These are phyloP conservation scores for Halcyon malimbica DNA, from an alignment of 2,113 vertebrate species.

Conservation along the genomic window DNA sequence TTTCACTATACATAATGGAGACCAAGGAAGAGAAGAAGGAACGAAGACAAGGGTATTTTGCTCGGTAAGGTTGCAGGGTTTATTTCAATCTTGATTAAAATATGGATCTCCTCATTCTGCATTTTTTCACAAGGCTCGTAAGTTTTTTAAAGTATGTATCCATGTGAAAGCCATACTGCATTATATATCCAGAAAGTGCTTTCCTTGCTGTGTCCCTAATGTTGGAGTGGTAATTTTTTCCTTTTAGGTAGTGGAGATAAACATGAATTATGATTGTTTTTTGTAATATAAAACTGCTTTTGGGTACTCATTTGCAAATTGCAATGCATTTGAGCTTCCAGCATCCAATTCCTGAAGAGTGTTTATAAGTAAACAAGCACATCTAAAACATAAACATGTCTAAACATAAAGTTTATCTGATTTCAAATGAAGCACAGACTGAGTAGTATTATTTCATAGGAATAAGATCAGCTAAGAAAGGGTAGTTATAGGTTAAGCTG, in stretches of 20 bases:
- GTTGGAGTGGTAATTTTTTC: background rate
- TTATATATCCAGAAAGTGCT: background rate
- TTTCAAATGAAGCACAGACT: background rate
- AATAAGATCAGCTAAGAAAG: background rate
- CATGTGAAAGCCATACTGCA: background rate
- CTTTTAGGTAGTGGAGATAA: background rate
- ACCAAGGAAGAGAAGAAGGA: conserved; percentile 85
- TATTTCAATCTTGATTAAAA: background rate
- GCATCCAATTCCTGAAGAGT: background rate
- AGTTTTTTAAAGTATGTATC: background rate
- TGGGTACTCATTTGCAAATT: background rate
- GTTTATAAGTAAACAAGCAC: background rate
- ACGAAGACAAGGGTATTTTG: conserved; percentile 81
- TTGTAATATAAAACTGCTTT: background rate
- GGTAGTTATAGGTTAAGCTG: background rate
- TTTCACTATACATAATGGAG: conserved; percentile 72
- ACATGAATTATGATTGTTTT: background rate
- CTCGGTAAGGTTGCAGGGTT: conserved; percentile 73
- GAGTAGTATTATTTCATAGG: background rate
- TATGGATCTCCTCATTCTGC: background rate
- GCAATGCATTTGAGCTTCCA: background rate
- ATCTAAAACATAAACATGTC: background rate
- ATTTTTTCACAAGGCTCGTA: background rate
- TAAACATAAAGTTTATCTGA: background rate
- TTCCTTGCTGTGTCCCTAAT: background rate